Percentiles rank a stretch among this genome's conserved stretches.
Evolutionary conservation across 2,113 vertebrate species (phyloP).

Genomic region (rat (Rattus norvegicus)): GRCr8 NC_086027.1:67392001-67392500

Average conservation of each 20-base stretch:
- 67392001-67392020: not conserved
- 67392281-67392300: not conserved
- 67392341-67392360: not conserved
- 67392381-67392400: not conserved
- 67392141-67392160: not conserved
- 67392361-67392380: not conserved
- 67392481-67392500: not conserved
- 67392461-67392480: not conserved
- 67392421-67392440: not conserved
- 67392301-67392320: not conserved
- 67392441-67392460: not conserved
- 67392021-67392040: not conserved
- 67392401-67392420: not conserved
- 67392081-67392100: not conserved
- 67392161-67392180: not conserved
- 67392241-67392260: not conserved
- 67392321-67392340: not conserved
- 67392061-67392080: not conserved
- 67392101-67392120: no score
- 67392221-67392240: not conserved
- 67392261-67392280: constrained; percentile 1
- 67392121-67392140: not conserved
- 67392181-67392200: not conserved
- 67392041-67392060: not conserved
- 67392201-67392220: not conserved